Conservation (phyloP, 2,113 vertebrate genomes). For the Nerophis ophidion region DNA sequence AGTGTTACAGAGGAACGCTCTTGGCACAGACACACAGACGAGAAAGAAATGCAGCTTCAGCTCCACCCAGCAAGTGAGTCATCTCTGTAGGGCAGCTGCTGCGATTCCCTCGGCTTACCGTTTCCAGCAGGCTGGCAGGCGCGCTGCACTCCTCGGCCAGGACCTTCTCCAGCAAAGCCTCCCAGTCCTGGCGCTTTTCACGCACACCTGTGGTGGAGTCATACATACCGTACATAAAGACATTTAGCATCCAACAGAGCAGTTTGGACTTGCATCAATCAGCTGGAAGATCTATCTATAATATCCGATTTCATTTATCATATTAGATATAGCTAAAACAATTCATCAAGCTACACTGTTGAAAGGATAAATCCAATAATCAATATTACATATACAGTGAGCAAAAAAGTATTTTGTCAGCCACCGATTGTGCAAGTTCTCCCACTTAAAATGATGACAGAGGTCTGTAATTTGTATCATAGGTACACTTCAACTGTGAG, state of each 20-base stretch:
- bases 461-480: too few relatives aligned
- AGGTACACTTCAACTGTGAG: too few relatives aligned
- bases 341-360: not conserved
- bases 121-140: constrained; percentile 86
- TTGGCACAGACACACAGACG: constrained; percentile 1
- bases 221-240: constrained; percentile 19
- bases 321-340: not conserved
- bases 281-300: not conserved
- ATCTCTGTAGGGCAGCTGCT: constrained; percentile 25
- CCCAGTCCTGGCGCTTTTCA: constrained; percentile 85
- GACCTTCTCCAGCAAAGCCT: constrained; percentile 78
- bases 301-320: not conserved
- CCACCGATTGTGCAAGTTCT: too few relatives aligned
- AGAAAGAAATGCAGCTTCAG: not conserved
- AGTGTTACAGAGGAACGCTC: not conserved
- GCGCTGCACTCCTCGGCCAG: constrained; percentile 82
- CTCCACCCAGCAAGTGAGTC: constrained; percentile 6
- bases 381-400: too few relatives aligned
- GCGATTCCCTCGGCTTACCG: constrained; percentile 72
- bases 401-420: too few relatives aligned
- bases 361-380: not conserved
- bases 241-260: constrained; percentile 6
- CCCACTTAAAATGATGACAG: too few relatives aligned
- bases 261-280: not conserved
- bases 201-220: constrained; percentile 76